Base-by-base conservation (phyloP, 2,797 vertebrate species). In the Bryconaethiops microstoma region DNA sequence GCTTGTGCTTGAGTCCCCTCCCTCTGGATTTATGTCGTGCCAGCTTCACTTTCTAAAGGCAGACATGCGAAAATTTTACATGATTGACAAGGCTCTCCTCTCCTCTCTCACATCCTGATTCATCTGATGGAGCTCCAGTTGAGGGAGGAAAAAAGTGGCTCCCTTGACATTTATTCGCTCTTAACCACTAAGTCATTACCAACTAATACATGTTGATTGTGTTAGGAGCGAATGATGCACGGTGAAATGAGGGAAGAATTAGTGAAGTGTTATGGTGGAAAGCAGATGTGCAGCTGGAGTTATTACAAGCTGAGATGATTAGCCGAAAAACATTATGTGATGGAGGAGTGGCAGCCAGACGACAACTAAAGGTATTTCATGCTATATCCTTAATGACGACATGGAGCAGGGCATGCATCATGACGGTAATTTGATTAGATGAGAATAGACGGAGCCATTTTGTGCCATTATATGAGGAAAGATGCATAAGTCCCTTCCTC, bases 201-300 rank as follows among this genome's bases (percentile, higher is more conserved):
- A 95, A 95, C 96, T 96, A 97, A 97, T 97, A 96, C 95, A 96
- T 96, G 96, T 96, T 96, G 96, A 96, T 96, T 96, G 96, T 95
- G 95, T 96, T 96, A 93, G 94, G 94, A 95, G 95, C 94, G 95
- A 95, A 96, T 95, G 95, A 95, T 95, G 94, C 95, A 94, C 95
- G 94, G 94, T 95, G 95, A 95, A 96, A 96, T 95, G 95, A 96
- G 95, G 92, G 94, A 95, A 94, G 95, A 96, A 96, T 96, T 95
- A 96, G 95, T 96, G 95, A 94, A 96, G 96, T 96, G 96, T 97
- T 96, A 96, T 96, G 95, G 95, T 95, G 95, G 91, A 95, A 95
- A 97, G 95, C 96, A 97, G 97, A 97, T 97, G 96, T 97, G 96
- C 93, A 93, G 89, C 94, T 96, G 95, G 94, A 96, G 96, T 97